Conservation (phyloP, 2,888 invertebrate species). For the Flexamia atlantica region DNA sequence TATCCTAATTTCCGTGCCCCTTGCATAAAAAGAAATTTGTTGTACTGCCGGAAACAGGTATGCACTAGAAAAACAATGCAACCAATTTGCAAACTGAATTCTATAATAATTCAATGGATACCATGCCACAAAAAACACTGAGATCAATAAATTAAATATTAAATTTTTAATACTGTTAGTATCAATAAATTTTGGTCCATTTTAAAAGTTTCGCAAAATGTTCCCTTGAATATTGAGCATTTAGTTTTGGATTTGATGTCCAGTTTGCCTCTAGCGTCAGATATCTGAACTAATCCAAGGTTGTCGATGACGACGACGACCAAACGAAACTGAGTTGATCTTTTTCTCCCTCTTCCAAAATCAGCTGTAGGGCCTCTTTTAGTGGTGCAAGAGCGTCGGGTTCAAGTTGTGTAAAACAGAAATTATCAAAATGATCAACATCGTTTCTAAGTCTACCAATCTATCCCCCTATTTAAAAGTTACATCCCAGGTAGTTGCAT, state of each 20-base stretch:
- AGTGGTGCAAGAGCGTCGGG: background rate
- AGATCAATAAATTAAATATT: background rate
- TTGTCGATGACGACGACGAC: slow-evolving; percentile 53
- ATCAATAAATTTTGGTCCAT: background rate
- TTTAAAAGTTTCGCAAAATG: slow-evolving; percentile 30
- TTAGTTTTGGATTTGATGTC: slow-evolving; percentile 4
- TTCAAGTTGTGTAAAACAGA: background rate
- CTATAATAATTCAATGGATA: background rate
- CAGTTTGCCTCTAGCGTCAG: slow-evolving; percentile 63
- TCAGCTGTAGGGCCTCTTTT: slow-evolving; percentile 53
- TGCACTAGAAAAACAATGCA: slow-evolving; percentile 65
- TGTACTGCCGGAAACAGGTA: slow-evolving; percentile 72
- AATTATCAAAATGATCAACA: slow-evolving; percentile 79
- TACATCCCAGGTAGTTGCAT: slow-evolving; percentile 82
- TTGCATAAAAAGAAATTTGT: slow-evolving; percentile 73
- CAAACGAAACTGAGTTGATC: no score
- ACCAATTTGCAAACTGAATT: slow-evolving; percentile 63
- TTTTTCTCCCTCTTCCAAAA: background rate
- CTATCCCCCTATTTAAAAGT: slow-evolving; percentile 83
- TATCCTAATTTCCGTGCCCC: slow-evolving; percentile 72
- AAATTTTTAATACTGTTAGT: background rate
- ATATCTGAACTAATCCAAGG: slow-evolving; percentile 64
- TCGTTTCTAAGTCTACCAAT: slow-evolving; percentile 81
- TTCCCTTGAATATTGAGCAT: slow-evolving; percentile 16
- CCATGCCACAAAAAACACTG: background rate